These are phyloP conservation scores for human (Homo sapiens) DNA, from an alignment of 2,113 vertebrate species.

Conservation along the genomic window GRCh38 chr13:33131001-33131500, in stretches of 20 bases:
- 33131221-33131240: not conserved
- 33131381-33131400: not conserved
- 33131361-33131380: not conserved
- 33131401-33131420: not conserved
- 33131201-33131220: not conserved
- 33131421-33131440: not conserved
- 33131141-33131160: not conserved
- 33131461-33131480: not conserved
- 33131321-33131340: not conserved
- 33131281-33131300: not conserved
- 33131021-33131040: not conserved
- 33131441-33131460: not conserved
- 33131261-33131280: not conserved
- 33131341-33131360: not conserved
- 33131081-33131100: not conserved
- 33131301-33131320: not conserved
- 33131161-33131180: not conserved
- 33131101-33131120: not conserved
- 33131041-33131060: not conserved
- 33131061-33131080: not conserved
- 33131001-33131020: accelerated
- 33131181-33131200: not conserved
- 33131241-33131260: not conserved
- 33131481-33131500: not conserved
- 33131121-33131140: not conserved